A percentile compares a stretch with the other conserved stretches of the same genome.
phyloP scores from a whole-genome alignment of 2,888 invertebrate species.

The Tromatobia lineatoria region DNA sequence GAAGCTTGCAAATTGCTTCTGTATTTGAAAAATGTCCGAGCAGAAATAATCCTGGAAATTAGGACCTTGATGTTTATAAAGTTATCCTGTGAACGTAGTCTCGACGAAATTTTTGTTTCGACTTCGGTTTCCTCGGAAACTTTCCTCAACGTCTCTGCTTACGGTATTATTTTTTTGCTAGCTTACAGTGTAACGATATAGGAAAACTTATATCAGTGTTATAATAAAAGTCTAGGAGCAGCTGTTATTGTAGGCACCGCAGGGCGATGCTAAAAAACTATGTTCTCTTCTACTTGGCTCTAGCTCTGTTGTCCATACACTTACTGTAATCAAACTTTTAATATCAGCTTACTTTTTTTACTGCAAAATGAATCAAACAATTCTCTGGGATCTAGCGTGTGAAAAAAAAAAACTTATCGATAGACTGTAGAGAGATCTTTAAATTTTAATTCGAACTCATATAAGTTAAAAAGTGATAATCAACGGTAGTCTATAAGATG shows the following conservation, averaged over 20 bases:
- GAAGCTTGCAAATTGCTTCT: no score
- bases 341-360: background rate
- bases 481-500: background rate
- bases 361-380: background rate
- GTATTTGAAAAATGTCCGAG: no score
- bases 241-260: slow-evolving; percentile 30
- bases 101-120: background rate
- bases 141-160: background rate
- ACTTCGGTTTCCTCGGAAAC: background rate
- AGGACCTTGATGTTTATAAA: no score
- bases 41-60: no score
- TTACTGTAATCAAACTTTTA: background rate
- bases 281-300: background rate
- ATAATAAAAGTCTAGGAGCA: slow-evolving; percentile 30
- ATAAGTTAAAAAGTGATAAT: no score
- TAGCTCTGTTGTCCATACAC: background rate
- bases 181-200: background rate
- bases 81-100: background rate
- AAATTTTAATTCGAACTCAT: no score
- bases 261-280: slow-evolving; percentile 31
- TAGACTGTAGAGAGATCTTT: background rate
- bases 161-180: background rate
- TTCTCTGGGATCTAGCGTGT: background rate
- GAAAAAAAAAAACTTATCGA: background rate
- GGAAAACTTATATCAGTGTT: background rate